A percentile compares a stretch with the other conserved stretches of the same genome.
Evolutionary conservation across 2,888 invertebrate genomes (phyloP).

Genomic region (Ommatoiulus sabulosus): DNA sequence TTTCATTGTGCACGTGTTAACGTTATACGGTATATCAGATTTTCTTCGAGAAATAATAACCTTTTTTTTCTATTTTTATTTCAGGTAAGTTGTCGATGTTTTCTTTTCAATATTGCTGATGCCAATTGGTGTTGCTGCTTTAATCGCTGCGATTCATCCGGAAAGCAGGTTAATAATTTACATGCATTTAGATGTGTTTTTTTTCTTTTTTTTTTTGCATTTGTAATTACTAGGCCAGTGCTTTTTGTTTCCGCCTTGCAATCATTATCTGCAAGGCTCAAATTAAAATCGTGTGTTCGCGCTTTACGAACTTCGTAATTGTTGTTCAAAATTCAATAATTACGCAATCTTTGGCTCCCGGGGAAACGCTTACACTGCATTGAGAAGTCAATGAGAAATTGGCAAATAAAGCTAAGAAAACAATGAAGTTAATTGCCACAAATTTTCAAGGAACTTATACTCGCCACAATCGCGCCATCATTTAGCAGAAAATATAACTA

Average conservation of each 20-base stretch:
- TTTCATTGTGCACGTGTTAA: too few species aligned
- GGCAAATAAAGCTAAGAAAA: too few species aligned
- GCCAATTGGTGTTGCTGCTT: background rate
- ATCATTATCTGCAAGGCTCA: background rate
- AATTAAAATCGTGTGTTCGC: background rate
- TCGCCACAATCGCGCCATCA: background rate
- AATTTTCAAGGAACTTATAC: background rate
- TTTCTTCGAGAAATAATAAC: background rate
- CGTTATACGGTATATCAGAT: too few species aligned
- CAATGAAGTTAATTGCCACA: too few species aligned
- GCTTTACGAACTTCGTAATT: background rate
- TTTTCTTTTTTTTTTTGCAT: background rate
- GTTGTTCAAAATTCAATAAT: background rate
- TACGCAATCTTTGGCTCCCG: background rate
- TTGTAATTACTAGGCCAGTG: background rate
- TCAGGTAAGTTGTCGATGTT: background rate
- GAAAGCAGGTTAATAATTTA: slow-evolving; percentile 35
- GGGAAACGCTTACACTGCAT: background rate
- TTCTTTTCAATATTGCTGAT: background rate
- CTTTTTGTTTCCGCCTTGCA: background rate
- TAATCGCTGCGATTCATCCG: background rate
- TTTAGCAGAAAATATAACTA: too few species aligned
- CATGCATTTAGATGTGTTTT: background rate
- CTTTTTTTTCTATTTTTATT: background rate
- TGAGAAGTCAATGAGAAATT: background rate